Base-by-base conservation (phyloP, 2,797 vertebrate species). In the Leptoclinus maculatus region DNA sequence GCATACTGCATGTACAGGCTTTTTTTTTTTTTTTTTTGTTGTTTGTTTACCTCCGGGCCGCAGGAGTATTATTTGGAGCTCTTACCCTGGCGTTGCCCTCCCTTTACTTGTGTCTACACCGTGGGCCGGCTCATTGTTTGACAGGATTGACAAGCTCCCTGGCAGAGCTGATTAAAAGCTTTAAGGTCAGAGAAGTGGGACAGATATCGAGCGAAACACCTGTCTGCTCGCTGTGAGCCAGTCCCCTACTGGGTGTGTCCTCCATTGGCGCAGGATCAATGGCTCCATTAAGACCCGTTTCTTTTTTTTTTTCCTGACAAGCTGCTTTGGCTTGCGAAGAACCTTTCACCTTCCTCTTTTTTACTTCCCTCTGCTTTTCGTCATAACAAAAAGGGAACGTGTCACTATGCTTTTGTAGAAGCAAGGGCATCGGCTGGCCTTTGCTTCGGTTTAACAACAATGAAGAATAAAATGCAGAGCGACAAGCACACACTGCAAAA, bases 101-200 rank as follows among this genome's bases (percentile, higher is more conserved):
- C 73, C 88, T 82, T 25, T 47, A 39, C 80, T 3, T 76, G 84
- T 64, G 88, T 91, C 87, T 87, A 69, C 85, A 83, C 75, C 41
- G 80, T 67, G 77, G 73, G 73, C 77, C 67, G 5, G 83, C 87
- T 90, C 90, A 88, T 92, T 91, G 91, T 95, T 94, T 93, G 94
- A 95, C 93, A 92, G 89, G 94, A 94, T 93, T 94, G 94, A 95
- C 93, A 91, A 95, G 92, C 92, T 95, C 92, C 86, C 91, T 90
- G 84, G 92, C 92, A 91, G 92, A 95, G 93, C 94, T 95, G 94
- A 96, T 95, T 95, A 95, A 94, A 94, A 94, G 94, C 94, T 94
- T 94, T 95, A 94, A 94, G 93, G 95, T 93, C 92, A 93, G 80
- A 89, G 90, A 94, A 95, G 92, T 94, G 92, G 93, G 93, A 92